Base-by-base conservation (phyloP, 1,140 invertebrate genomes). In the Akabosia matsudoensis region DNA sequence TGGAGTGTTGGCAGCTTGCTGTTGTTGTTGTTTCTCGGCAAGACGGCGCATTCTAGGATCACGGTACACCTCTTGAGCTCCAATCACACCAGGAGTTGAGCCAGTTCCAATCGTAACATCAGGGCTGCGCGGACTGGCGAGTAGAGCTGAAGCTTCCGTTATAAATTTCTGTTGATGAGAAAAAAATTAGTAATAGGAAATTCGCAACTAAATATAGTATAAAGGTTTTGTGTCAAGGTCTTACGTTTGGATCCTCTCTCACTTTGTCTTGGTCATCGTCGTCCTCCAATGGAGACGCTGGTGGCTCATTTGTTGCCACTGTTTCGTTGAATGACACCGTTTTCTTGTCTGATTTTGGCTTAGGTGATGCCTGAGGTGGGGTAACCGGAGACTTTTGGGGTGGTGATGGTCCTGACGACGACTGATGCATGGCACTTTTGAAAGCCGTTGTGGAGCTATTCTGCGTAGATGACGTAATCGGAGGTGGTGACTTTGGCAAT, bases 31-130 rank as follows among this genome's bases (percentile, higher is more conserved):
- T 54, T 89, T 88, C 84, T 94, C 92, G 0, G 92, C 92, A 74
- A 96, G 84, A 26, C 93, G 89, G 73, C 91, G 89, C 83, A 90
- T 88, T 78, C 94, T 87, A 7, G 95, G 94, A 88, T 96, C 94
- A 83, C 93, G 92, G 83, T 73, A 82, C 72, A 79, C 78, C 75
- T 79, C 78, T 52, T 81, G 45, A 33, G 31, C 31, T 2, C 45
- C 31, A 64, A 61, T 74, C 1, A 56, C 34, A 78, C 95, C 94
- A 30, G 95, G 94, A 33, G 94, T 96, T 71, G 88, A 90, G 28
- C 87, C 86, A 70, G 86, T 82, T 84, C 88, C 87, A 80, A 87
- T 86, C 81, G 80, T 88, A 85, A 67, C 87, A 85, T 86, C 89
- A 1, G 89, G 91, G 73, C 91, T 90, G 80, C 88, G 89, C 54